These are phyloP conservation scores for Tribolium freemani DNA, from an alignment of 2,888 invertebrate species.

Conservation along the genomic window DNA sequence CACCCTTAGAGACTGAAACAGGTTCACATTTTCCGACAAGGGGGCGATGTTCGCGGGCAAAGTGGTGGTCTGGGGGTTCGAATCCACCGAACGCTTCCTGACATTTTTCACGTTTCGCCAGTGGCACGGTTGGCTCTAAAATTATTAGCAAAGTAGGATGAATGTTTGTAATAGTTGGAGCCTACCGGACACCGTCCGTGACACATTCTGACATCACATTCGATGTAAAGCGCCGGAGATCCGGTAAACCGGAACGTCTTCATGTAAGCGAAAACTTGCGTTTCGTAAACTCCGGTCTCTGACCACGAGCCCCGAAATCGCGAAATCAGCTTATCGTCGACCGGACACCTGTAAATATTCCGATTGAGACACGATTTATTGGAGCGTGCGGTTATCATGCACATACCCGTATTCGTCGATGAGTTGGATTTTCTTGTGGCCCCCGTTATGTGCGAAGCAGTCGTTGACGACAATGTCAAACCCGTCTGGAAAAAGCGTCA, in stretches of 20 bases:
- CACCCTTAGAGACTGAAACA: constrained; percentile 90
- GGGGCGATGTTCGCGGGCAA: constrained; percentile 60
- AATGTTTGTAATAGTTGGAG: background rate
- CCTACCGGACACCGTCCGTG: constrained; percentile 93
- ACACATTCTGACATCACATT: constrained; percentile 96
- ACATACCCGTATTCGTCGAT: constrained; percentile 90
- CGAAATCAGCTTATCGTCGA: constrained; percentile 93
- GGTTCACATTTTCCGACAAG: constrained; percentile 89
- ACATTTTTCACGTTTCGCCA: constrained; percentile 92
- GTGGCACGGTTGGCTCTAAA: constrained; percentile 91
- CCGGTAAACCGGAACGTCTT: constrained; percentile 95
- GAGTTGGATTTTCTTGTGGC: constrained; percentile 90
- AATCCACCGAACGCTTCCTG: constrained; percentile 78
- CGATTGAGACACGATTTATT: constrained; percentile 1
- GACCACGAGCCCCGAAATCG: constrained; percentile 95
- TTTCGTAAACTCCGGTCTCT: constrained; percentile 90
- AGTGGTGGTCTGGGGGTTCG: constrained; percentile 64
- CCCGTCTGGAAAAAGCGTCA: constrained; percentile 77
- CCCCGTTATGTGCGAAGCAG: constrained; percentile 94
- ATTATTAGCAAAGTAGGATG: constrained; percentile 16
- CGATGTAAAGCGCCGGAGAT: constrained; percentile 93
- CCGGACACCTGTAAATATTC: constrained; percentile 79
- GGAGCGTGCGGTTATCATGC: background rate
- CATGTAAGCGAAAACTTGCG: constrained; percentile 95
- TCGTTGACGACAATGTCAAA: constrained; percentile 96